These are phyloP conservation scores for Thunnus thynnus DNA, from an alignment of 2,113 vertebrate genomes.

Conservation along the genomic window DNA sequence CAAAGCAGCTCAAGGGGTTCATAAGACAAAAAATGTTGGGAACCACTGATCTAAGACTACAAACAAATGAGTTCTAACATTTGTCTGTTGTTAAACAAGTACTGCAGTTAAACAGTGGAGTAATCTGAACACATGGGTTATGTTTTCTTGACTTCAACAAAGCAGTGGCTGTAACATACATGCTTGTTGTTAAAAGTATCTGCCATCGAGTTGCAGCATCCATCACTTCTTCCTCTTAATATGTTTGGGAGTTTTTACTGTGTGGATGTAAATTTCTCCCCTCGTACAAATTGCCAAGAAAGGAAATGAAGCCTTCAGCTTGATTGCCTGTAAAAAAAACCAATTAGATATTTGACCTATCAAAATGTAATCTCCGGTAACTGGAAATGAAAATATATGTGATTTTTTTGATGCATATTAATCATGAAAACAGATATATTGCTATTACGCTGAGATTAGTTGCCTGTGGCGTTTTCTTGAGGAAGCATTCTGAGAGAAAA, in stretches of 20 bases:
- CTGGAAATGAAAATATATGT: conserved; percentile 58
- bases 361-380: conserved; percentile 60
- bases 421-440: conserved; percentile 70
- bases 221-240: conserved; percentile 1
- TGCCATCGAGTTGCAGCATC: not conserved
- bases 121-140: not conserved
- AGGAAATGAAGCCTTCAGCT: conserved; percentile 53
- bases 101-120: not conserved
- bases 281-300: conserved; percentile 48
- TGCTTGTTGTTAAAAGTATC: not conserved
- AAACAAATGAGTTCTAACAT: conserved; percentile 38
- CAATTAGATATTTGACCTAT: conserved; percentile 73
- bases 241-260: conserved; percentile 19
- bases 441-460: conserved; percentile 67
- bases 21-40: no score
- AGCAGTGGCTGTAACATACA: not conserved
- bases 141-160: conserved; percentile 7
- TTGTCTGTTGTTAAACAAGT: conserved; percentile 22
- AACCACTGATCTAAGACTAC: not conserved
- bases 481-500: conserved; percentile 72
- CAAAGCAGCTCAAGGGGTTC: no score
- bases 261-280: conserved; percentile 28
- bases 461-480: conserved; percentile 70
- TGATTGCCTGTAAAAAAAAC: conserved; percentile 66
- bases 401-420: conserved; percentile 63